Base-by-base conservation (phyloP, 2,113 vertebrate genomes). In the Nothobranchius kuhntae region DNA sequence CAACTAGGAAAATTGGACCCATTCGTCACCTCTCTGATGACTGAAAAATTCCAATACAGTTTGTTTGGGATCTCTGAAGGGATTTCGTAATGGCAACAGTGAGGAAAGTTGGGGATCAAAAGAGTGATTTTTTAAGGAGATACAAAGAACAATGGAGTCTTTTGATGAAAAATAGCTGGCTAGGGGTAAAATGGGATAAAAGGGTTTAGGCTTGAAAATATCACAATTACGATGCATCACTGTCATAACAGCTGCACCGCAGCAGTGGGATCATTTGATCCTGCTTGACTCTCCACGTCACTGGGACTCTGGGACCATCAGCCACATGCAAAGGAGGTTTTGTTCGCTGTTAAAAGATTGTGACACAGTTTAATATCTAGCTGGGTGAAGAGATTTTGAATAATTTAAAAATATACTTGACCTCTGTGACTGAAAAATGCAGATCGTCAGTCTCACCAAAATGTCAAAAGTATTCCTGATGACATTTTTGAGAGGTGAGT, bases 21-120 rank as follows among this genome's bases (percentile, higher is more conserved):
- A 86, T 89, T 87, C 77, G 89, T 89, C 89, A 89, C 75, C 70
- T 46, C 44, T 68, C 73, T 71, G 69, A 70, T 85, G 82, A 89
- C 52, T 77, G 85, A 83, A 82, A 89, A 92, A 91, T 83, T 80
- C 87, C 85, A 92, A 91, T 90, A 90, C 70, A 84, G 74, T 75
- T 66, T 68, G 77, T 82, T 11, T 26, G 55, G 52, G 73, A 77
- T 84, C 85, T 83, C 78, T 7, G 45, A 68, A 65, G 74, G 76
- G 56, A 76, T 21, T 21, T 81, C 42, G 44, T 64, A 68, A 73
- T 77, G 55, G 70, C 59, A 68, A 59, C 61, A 52, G 54, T 57
- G 58, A 38, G 48, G 59, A 44, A 76, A 66, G 68, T 46, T 26
- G 2, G 52, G 50, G 61, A 84, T 69, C 38, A 51, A 51, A 53